These are phyloP conservation scores for Orbicella faveolata DNA, from an alignment of 64 coral and sea anemone species.

Conservation along the genomic window DNA sequence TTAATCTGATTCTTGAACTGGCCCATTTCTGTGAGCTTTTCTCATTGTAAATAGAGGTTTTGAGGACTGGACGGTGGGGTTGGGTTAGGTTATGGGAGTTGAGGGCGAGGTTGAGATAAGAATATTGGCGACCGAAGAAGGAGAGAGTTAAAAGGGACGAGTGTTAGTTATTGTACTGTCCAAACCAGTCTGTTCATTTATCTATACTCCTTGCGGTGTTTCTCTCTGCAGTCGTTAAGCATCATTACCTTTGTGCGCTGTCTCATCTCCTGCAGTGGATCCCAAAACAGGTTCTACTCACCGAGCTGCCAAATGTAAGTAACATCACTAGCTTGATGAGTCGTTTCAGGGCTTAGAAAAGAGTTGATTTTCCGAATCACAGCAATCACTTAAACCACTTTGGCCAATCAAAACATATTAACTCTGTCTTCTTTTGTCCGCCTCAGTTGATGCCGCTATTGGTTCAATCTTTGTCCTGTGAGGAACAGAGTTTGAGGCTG, in stretches of 20 bases:
- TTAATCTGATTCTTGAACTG: no score
- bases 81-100: no score
- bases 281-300: slow-evolving; percentile 93
- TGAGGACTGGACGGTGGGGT: no score
- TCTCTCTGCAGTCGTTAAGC: slow-evolving; percentile 65
- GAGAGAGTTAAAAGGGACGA: neutral
- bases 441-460: slow-evolving; percentile 85
- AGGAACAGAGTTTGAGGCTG: slow-evolving; percentile 76
- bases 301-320: slow-evolving; percentile 92
- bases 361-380: no score
- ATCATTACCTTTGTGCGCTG: slow-evolving; percentile 83
- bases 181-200: neutral
- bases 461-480: slow-evolving; percentile 87
- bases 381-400: no score
- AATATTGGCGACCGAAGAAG: neutral
- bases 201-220: neutral
- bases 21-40: no score
- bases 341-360: no score
- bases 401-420: no score
- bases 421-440: neutral
- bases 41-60: no score
- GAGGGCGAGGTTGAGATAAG: no score
- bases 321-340: neutral
- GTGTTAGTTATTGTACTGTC: neutral
- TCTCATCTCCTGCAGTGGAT: slow-evolving; percentile 95